Conservation (phyloP, 2,113 vertebrate species). For the Acanthochromis polyacanthus region DNA sequence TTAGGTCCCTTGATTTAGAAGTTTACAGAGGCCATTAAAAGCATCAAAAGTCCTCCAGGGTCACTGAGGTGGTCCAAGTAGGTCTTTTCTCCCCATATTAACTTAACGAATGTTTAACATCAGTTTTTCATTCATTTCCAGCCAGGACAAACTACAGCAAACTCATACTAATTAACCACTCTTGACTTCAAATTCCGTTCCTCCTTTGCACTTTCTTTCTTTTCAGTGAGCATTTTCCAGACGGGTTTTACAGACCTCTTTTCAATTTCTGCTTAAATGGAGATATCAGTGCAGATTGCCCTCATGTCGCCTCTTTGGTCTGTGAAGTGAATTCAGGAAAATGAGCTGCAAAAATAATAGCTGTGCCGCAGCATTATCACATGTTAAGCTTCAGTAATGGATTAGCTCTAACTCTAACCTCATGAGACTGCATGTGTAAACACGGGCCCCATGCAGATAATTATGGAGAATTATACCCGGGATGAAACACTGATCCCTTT, state of each 20-base stretch:
- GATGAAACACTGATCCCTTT: slow-evolving; percentile 63
- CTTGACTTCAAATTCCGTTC: no score
- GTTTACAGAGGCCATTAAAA: not conserved
- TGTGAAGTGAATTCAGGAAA: slow-evolving; percentile 9
- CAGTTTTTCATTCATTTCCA: no score
- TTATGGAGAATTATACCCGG: slow-evolving; percentile 59
- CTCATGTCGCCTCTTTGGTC: not conserved
- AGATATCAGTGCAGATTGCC: not conserved
- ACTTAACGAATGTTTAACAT: no score
- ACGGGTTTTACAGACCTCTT: not conserved
- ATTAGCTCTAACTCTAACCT: slow-evolving; percentile 69
- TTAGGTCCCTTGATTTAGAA: not conserved
- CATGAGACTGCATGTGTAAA: slow-evolving; percentile 74
- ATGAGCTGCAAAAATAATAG: slow-evolving; percentile 19
- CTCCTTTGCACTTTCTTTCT: not conserved
- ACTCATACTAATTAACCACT: no score
- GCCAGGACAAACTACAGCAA: no score
- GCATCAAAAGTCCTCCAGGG: no score
- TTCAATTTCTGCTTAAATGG: not conserved
- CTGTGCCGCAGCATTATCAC: slow-evolving; percentile 47
- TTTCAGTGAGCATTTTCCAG: not conserved
- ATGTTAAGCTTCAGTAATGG: slow-evolving; percentile 65
- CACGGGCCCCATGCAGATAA: slow-evolving; percentile 66
- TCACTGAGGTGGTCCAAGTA: not conserved
- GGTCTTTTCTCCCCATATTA: not conserved